Evolutionary conservation across 2,113 vertebrate genomes (phyloP).

Genomic region (Hydrochoerus hydrochaeris): DNA sequence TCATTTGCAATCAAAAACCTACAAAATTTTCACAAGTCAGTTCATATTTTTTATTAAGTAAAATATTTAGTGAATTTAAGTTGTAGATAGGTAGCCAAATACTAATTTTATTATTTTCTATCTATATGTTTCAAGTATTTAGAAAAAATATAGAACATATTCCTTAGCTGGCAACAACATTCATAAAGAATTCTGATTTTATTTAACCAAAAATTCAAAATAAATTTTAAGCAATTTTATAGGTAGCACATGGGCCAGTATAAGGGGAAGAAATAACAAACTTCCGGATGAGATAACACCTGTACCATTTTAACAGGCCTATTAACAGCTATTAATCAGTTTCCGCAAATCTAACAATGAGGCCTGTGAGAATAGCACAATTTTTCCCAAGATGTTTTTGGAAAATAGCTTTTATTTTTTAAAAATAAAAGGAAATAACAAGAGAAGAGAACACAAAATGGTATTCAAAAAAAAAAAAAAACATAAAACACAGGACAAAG

Average conservation of each 20-base stretch:
- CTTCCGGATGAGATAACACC: neutral
- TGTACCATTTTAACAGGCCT: neutral
- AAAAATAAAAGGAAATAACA: neutral
- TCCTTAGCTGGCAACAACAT: neutral
- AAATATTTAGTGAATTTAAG: neutral
- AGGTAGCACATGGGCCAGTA: neutral
- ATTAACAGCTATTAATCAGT: neutral
- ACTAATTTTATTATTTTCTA: neutral
- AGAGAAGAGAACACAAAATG: neutral
- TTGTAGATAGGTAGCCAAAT: neutral
- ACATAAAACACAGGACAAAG: neutral
- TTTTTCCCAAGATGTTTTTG: neutral
- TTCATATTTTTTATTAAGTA: neutral
- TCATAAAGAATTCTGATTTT: neutral
- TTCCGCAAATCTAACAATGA: neutral
- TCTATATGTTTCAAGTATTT: constrained; percentile 8
- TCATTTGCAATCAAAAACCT: neutral
- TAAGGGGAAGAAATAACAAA: neutral
- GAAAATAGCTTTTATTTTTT: neutral
- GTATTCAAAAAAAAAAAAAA: neutral
- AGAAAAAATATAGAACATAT: neutral
- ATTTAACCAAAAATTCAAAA: neutral
- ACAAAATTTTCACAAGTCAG: neutral
- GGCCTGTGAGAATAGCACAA: neutral
- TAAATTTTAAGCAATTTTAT: neutral